Conservation (phyloP, 2,888 invertebrate genomes). For the Hydriomena furcata region DNA sequence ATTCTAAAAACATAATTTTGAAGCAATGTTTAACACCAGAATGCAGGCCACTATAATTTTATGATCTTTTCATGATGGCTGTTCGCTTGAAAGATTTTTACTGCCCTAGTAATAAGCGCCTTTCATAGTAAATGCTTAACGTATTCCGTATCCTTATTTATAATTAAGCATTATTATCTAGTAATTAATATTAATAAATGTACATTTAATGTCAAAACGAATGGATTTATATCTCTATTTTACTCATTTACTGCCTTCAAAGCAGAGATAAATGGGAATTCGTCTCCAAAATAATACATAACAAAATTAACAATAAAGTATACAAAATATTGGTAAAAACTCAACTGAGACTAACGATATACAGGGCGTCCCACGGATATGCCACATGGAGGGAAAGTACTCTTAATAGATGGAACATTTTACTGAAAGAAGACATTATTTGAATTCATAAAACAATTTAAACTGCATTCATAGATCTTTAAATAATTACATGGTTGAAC, state of each 20-base stretch:
- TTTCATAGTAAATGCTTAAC: conserved; percentile 33
- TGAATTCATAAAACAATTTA: too few relatives aligned
- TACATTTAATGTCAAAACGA: not conserved
- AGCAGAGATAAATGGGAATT: not conserved
- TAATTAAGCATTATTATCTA: conserved; percentile 4
- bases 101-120: conserved; percentile 46
- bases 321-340: too few relatives aligned
- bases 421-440: too few relatives aligned
- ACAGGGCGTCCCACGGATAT: too few relatives aligned
- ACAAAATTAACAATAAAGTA: too few relatives aligned
- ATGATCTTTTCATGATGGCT: conserved; percentile 50
- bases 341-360: too few relatives aligned
- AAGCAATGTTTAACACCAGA: conserved; percentile 24
- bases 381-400: too few relatives aligned
- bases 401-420: too few relatives aligned
- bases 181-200: not conserved
- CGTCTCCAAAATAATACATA: not conserved
- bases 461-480: too few relatives aligned
- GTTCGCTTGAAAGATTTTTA: conserved; percentile 59
- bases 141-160: conserved; percentile 24
- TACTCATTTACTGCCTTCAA: not conserved
- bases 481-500: too few relatives aligned
- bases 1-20: conserved; percentile 16
- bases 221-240: not conserved
- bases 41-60: conserved; percentile 14